Evolutionary conservation across 1,140 invertebrate species (phyloP).

Genomic region (Ostrea denselamellosa): DNA sequence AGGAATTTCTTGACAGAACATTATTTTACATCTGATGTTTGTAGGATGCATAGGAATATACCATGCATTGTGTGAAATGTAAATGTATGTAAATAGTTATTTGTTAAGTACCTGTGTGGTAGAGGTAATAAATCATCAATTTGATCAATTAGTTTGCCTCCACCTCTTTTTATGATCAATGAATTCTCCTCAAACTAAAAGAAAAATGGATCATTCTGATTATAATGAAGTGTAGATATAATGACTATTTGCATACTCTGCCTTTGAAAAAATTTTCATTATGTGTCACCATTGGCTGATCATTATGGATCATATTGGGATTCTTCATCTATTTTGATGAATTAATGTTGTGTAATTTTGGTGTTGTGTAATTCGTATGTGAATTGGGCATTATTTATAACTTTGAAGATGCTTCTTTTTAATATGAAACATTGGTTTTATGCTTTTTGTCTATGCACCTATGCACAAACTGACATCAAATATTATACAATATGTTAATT

Average conservation of each 20-base stretch:
- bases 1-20: not conserved
- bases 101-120: conserved; percentile 9
- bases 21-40: not conserved
- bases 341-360: not conserved
- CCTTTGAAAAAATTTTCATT: not conserved
- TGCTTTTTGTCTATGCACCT: not conserved
- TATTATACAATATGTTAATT: not conserved
- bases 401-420: not conserved
- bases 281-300: conserved; percentile 15
- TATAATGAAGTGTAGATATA: not conserved
- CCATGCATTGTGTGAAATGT: not conserved
- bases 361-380: not conserved
- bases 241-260: conserved; percentile 3
- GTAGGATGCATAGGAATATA: not conserved
- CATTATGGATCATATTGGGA: not conserved
- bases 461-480: not conserved
- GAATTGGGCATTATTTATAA: not conserved
- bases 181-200: not conserved
- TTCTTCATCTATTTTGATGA: not conserved
- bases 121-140: conserved; percentile 15
- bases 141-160: conserved; percentile 20
- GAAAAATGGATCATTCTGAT: not conserved
- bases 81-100: conserved; percentile 9
- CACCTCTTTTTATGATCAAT: conserved; percentile 35
- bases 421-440: not conserved